phyloP scores from a whole-genome alignment of 1,140 invertebrate genomes.

The Lamellibrachia luymesi region DNA sequence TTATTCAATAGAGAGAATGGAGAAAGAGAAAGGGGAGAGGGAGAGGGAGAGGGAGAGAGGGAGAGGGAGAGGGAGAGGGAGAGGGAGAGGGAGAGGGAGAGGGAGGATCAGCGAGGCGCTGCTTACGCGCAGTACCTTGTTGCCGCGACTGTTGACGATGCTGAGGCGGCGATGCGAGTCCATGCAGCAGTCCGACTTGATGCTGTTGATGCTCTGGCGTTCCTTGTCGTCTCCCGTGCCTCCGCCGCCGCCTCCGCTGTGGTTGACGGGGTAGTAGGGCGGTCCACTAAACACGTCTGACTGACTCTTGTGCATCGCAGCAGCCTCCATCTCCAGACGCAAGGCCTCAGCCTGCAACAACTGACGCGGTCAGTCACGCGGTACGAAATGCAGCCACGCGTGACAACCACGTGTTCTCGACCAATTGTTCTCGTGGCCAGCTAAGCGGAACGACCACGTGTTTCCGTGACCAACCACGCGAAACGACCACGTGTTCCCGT shows the following conservation, averaged over 20 bases:
- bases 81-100: too few relatives aligned
- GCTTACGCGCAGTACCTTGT: slow-evolving; percentile 18
- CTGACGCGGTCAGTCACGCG: neutral
- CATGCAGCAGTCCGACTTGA: slow-evolving; percentile 9
- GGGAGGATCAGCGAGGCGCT: neutral
- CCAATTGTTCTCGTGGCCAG: neutral
- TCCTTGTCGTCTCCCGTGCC: neutral
- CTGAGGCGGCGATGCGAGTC: slow-evolving; percentile 20
- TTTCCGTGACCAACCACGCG: neutral
- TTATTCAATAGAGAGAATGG: too few relatives aligned
- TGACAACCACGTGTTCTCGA: neutral
- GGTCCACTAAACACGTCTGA: neutral
- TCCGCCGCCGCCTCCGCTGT: neutral
- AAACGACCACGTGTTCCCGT: neutral
- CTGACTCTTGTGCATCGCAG: neutral
- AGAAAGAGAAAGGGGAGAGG: too few relatives aligned
- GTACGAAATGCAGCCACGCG: neutral
- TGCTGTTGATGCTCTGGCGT: slow-evolving; percentile 10
- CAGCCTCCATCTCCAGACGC: neutral
- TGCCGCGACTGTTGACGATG: slow-evolving; percentile 28
- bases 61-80: too few relatives aligned
- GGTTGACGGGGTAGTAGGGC: neutral
- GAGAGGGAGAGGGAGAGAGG: too few relatives aligned
- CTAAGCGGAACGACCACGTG: neutral
- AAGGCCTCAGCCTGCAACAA: neutral